A percentile compares a stretch with the other conserved stretches of the same genome.
phyloP scores from a whole-genome alignment of 2,888 invertebrate genomes.

The Scaptomyza flava region DNA sequence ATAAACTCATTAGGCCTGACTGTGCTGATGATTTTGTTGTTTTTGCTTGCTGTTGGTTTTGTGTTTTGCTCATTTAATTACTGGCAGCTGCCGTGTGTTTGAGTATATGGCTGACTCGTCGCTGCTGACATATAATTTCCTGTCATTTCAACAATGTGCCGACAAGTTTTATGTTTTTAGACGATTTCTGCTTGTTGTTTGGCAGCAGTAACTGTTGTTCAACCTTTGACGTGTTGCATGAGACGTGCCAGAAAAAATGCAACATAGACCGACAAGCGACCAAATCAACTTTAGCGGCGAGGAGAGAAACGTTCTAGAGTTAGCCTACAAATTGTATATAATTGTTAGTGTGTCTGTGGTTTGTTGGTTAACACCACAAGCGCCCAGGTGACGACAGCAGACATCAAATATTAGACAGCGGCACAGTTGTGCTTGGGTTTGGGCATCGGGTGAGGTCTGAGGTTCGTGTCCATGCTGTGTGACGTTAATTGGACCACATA shows the following conservation, averaged over 20 bases:
- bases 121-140: conserved; percentile 69
- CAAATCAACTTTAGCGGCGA: too few species aligned
- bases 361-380: conserved; percentile 57
- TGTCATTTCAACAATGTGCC: conserved; percentile 74
- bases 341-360: conserved; percentile 65
- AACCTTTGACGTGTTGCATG: conserved; percentile 77
- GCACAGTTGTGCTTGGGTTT: too few species aligned
- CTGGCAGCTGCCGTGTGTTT: too few species aligned
- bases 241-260: conserved; percentile 60
- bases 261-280: conserved; percentile 27
- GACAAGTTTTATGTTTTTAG: conserved; percentile 71
- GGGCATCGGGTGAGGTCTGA: conserved; percentile 4
- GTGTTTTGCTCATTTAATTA: conserved; percentile 73
- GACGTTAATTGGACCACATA: conserved; percentile 58
- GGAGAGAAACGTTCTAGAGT: conserved; percentile 60
- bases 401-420: conserved; percentile 31
- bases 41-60: conserved; percentile 9
- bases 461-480: conserved; percentile 30
- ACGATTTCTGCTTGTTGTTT: conserved; percentile 55
- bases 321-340: conserved; percentile 77
- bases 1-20: conserved; percentile 75
- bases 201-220: conserved; percentile 57
- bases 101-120: conserved; percentile 49
- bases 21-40: conserved; percentile 24
- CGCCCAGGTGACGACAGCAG: conserved; percentile 50